Evolutionary conservation across 2,113 vertebrate species (phyloP), one percentile per base, ranked within the genome.

Genomic region (Channa maculata): DNA sequence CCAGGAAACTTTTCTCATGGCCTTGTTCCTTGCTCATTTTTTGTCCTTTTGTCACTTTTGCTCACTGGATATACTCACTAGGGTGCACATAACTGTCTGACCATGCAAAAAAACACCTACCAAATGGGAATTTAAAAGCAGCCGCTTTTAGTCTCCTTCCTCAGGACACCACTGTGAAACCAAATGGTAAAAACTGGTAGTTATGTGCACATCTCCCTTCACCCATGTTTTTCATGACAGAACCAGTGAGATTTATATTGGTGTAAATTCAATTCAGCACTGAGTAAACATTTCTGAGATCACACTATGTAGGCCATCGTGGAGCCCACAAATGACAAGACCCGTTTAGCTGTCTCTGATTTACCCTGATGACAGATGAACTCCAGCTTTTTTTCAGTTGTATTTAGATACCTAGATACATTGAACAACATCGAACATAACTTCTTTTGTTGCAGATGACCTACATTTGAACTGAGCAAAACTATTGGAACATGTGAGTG

Each of bases 111-210:
- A 37, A 39, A 62, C 79, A 75, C 51, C 38, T 46, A 50, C 38
- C 8, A 68, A 77, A 84, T 79, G 45, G 41, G 5, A 48, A 38
- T 33, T 37, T 77, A 64, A 79, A 84, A 70, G 73, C 61, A 73
- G 45, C 49, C 36, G 4, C 34, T 54, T 57, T 7, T 34, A 34
- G 14, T 14, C 24, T 55, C 11, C 5, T 4, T 45, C 6, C 5
- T 71, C 38, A 11, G 36, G 48, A 54, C 24, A 59, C 39, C 60
- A 65, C 64, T 9, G 39, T 57, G 15, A 3, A 51, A 37, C 11
- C 34, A 68, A 38, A 65, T 50, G 24, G 7, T 61, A 69, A 61
- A 65, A n/a, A 53, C 36, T 14, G n/a, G 49, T 6, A 45, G 36
- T 63, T 10, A 65, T 45, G 24, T 8, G 2, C 57, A 66, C 24